Evolutionary conservation across 2,113 vertebrate genomes (phyloP).

Genomic region (Penelope pileata): DNA sequence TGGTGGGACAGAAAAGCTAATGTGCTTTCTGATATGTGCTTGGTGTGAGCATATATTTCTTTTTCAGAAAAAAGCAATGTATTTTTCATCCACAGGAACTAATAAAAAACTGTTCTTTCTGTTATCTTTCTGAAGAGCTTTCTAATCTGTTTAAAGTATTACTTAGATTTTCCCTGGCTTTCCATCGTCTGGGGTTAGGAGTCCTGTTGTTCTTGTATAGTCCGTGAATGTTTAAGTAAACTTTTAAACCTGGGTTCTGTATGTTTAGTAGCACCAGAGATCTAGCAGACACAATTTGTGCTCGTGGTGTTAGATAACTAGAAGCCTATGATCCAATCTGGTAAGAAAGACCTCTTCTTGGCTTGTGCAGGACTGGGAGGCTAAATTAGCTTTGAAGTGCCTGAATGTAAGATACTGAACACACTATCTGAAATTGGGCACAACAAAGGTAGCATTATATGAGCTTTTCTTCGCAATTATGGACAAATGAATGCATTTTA

Average conservation of each 20-base stretch:
- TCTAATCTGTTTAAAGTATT: too few species aligned
- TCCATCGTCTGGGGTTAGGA: neutral
- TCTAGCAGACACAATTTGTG: fast-evolving
- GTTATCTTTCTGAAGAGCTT: neutral
- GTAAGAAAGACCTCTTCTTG: neutral
- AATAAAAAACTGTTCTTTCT: neutral
- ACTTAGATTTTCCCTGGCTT: neutral
- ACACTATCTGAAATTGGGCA: neutral
- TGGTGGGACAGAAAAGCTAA: neutral
- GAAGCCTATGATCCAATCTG: neutral
- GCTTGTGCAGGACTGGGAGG: neutral
- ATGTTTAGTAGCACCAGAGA: neutral
- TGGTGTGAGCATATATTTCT: neutral
- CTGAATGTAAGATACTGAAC: neutral
- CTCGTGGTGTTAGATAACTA: neutral
- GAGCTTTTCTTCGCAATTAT: neutral
- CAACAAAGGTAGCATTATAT: neutral
- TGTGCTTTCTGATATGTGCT: neutral
- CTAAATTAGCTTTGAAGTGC: neutral
- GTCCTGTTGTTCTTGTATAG: neutral
- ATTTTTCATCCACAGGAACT: neutral
- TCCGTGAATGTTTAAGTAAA: neutral
- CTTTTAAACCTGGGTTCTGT: neutral
- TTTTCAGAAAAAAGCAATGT: neutral
- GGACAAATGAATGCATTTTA: neutral